A percentile compares a stretch with the other conserved stretches of the same genome.
phyloP scores from a whole-genome alignment of 2,113 vertebrate genomes.

The Porphyrio hochstetteri region DNA sequence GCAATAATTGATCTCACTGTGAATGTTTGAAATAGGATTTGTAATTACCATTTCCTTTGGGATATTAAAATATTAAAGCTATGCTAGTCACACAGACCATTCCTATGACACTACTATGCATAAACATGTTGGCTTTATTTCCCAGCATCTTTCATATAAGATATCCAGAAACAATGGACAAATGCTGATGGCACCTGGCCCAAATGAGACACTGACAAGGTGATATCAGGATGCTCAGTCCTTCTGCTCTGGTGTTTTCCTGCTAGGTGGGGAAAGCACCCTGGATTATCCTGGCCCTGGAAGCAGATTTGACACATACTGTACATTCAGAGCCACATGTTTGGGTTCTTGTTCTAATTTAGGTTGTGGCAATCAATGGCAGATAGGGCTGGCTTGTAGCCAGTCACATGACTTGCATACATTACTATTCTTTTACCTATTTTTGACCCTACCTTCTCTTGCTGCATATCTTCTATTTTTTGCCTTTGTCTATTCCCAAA shows the following conservation, averaged over 20 bases:
- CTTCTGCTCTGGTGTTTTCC: not conserved
- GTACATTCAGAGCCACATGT: not conserved
- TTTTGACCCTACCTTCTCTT: not conserved
- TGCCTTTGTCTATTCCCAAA: not conserved
- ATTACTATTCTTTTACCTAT: fast-evolving
- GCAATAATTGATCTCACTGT: not conserved
- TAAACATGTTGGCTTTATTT: not conserved
- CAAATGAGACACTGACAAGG: not conserved
- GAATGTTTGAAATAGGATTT: not conserved
- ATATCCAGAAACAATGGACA: not conserved
- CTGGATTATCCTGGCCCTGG: no score
- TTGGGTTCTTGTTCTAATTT: not conserved
- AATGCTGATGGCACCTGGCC: not conserved
- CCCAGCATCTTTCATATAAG: not conserved
- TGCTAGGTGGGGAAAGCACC: not conserved
- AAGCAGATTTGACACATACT: not conserved
- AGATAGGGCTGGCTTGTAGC: not conserved
- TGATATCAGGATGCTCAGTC: not conserved
- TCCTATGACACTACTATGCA: not conserved
- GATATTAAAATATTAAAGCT: not conserved
- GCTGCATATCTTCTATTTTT: not conserved
- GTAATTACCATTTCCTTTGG: not conserved
- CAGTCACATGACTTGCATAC: not conserved
- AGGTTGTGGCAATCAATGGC: not conserved
- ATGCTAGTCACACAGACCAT: not conserved